phyloP scores from a whole-genome alignment of 2,888 invertebrate species.

The Tiliacea citrago region DNA sequence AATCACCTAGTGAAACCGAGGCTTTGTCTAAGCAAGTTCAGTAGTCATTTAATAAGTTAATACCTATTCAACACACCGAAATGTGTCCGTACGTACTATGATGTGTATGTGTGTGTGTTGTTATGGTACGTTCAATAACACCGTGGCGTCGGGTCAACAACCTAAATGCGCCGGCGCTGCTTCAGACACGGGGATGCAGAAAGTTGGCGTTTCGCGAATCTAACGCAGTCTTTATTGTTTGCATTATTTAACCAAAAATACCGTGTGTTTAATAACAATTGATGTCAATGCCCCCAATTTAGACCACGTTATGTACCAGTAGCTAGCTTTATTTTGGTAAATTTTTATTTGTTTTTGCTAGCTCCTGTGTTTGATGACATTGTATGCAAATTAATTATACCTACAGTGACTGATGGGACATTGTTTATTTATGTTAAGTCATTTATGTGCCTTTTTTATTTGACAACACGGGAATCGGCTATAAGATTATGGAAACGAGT shows the following conservation, averaged over 20 bases:
- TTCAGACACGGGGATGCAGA: constrained; percentile 80
- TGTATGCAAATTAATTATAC: constrained; percentile 41
- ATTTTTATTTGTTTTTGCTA: constrained; percentile 19
- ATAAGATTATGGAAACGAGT: constrained; percentile 32
- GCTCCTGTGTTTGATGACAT: constrained; percentile 24
- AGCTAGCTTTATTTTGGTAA: constrained; percentile 29
- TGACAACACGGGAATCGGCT: background rate
- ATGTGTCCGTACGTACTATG: constrained; percentile 57
- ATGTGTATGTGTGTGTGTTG: constrained; percentile 76
- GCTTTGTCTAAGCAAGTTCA: constrained; percentile 65
- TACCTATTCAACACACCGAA: constrained; percentile 66
- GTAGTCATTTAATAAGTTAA: constrained; percentile 62
- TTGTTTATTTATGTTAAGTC: constrained; percentile 36
- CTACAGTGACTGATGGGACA: constrained; percentile 1
- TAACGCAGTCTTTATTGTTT: constrained; percentile 63
- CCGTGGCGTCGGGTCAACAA: constrained; percentile 85
- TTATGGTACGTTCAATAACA: constrained; percentile 87
- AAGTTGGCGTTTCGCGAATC: constrained; percentile 71
- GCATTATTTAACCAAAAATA: constrained; percentile 48
- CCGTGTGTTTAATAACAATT: constrained; percentile 42
- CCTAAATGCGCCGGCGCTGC: constrained; percentile 84
- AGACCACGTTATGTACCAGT: constrained; percentile 29
- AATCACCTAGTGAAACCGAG: constrained; percentile 42
- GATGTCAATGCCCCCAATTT: constrained; percentile 61
- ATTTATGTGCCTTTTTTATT: constrained; percentile 16